Percentiles rank a stretch among this genome's conserved stretches.
These are phyloP conservation scores for Peribatodes rhomboidaria DNA, from an alignment of 2,888 invertebrate species.

Conservation along the genomic window DNA sequence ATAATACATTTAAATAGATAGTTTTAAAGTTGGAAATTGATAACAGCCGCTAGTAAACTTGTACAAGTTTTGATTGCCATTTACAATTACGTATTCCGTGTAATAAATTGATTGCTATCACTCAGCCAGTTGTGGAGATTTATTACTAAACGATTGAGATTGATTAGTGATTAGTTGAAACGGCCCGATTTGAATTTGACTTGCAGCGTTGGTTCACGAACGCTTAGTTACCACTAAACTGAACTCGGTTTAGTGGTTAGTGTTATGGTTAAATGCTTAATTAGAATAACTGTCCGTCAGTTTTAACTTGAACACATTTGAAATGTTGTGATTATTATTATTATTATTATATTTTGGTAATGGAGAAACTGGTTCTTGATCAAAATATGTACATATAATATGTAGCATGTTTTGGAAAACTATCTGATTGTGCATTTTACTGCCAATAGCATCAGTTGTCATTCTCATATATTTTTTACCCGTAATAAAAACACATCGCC, in stretches of 20 bases:
- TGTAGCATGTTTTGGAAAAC: background rate
- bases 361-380: background rate
- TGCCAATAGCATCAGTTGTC: no score
- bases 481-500: no score
- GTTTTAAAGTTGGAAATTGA: no score
- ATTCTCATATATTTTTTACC: no score
- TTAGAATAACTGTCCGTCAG: conserved; percentile 24
- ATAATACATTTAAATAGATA: no score
- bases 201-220: conserved; percentile 9
- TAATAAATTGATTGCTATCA: conserved; percentile 29
- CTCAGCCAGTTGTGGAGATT: conserved; percentile 27
- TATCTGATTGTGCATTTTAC: background rate
- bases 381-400: no score
- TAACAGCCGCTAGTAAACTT: background rate
- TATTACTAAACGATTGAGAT: conserved; percentile 30
- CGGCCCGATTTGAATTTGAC: conserved; percentile 20
- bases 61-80: conserved; percentile 2
- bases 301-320: conserved; percentile 11
- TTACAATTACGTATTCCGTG: conserved; percentile 14
- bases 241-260: conserved; percentile 5
- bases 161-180: conserved; percentile 29
- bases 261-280: conserved; percentile 21
- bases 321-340: no score
- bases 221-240: background rate
- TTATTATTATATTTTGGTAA: background rate